phyloP scores from a whole-genome alignment of 2,113 vertebrate species.

The Zapus hudsonius region DNA sequence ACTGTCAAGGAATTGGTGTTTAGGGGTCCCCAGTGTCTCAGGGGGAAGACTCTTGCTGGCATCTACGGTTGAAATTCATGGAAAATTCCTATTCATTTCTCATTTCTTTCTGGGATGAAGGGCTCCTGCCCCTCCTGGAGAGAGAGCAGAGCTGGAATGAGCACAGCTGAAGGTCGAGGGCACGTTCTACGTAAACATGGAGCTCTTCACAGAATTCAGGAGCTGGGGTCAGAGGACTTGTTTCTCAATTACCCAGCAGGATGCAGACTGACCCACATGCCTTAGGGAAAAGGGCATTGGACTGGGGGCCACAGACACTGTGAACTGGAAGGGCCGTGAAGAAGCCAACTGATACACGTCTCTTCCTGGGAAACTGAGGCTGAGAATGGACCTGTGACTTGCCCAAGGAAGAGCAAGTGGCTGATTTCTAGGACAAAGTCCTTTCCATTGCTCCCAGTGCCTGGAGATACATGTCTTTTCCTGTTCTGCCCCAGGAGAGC shows the following conservation, averaged over 20 bases:
- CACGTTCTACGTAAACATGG: conserved; percentile 67
- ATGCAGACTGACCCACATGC: background rate
- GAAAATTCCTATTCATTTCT: conserved; percentile 41
- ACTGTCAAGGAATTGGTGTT: conserved; percentile 40
- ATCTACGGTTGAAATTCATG: conserved; percentile 34
- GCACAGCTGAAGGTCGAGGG: background rate
- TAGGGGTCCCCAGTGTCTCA: background rate
- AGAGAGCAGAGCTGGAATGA: conserved; percentile 61
- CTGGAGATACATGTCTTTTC: background rate
- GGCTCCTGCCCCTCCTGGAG: conserved; percentile 45
- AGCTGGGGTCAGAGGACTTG: conserved; percentile 32
- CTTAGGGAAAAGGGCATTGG: background rate
- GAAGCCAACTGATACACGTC: background rate
- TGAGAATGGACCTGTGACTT: background rate
- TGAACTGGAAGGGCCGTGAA: background rate
- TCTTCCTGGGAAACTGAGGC: background rate
- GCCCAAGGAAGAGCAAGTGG: background rate
- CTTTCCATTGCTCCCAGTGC: background rate
- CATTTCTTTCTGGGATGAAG: conserved; percentile 26
- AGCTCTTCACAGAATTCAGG: conserved; percentile 27
- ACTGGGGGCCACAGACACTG: background rate
- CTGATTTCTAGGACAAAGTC: background rate
- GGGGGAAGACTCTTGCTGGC: background rate
- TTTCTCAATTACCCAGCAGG: conserved; percentile 47
- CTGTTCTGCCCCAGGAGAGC: background rate